Conservation (phyloP, 2,888 invertebrate species). For the Mythimna lalbum region DNA sequence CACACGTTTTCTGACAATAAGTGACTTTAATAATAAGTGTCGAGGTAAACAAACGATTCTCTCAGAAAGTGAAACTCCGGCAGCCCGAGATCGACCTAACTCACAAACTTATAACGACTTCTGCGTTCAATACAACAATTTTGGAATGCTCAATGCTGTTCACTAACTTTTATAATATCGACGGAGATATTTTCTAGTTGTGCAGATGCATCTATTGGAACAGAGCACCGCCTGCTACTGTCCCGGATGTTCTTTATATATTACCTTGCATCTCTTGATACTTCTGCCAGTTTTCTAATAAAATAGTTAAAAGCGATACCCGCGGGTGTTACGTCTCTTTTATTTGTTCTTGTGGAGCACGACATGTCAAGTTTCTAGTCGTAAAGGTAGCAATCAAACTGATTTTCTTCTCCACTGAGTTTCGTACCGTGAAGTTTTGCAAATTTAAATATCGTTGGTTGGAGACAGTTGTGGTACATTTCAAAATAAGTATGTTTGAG, state of each 20-base stretch:
- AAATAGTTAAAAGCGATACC: constrained; percentile 19
- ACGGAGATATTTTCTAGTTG: constrained; percentile 40
- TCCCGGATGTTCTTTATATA: constrained; percentile 44
- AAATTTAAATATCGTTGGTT: background rate
- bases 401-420: background rate
- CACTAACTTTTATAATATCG: constrained; percentile 51
- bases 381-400: background rate
- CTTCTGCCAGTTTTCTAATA: constrained; percentile 41
- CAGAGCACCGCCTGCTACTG: constrained; percentile 39
- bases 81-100: constrained; percentile 3
- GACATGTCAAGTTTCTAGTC: background rate
- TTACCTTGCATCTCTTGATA: constrained; percentile 35
- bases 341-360: constrained; percentile 13
- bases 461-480: too few relatives aligned
- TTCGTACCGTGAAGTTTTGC: background rate
- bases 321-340: background rate
- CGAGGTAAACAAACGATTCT: background rate
- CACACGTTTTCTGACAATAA: constrained; percentile 3
- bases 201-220: constrained; percentile 46
- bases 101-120: constrained; percentile 31
- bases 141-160: constrained; percentile 28
- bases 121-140: constrained; percentile 31
- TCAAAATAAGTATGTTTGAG: too few relatives aligned
- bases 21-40: constrained; percentile 10
- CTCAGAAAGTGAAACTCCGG: background rate